Evolutionary conservation across 1,140 invertebrate species (phyloP), one percentile per base, ranked within the genome.

Genomic region (Heterodera schachtii): DNA sequence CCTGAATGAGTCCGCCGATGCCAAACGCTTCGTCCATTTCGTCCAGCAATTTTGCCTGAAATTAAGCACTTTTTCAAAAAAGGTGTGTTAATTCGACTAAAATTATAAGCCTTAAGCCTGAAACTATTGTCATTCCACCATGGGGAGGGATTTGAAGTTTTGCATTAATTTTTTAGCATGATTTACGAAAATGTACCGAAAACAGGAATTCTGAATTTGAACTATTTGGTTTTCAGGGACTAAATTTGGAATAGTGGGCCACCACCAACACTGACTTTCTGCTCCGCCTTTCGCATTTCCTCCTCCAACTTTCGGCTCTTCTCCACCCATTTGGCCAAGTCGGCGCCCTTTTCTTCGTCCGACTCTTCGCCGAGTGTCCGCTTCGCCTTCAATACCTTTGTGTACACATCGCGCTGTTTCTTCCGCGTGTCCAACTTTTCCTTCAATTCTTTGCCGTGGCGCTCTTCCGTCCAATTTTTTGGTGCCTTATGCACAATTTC

Each of bases 1-100:
- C 93, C 83, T 94, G 93, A 4, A 97, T 92, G 13, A 97, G 91
- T 83, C 94, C 93, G 9, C 93, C 93, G 79, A 97, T 93, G 52
- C 96, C 96, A 93, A 98, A 97, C 88, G 95, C 95, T 89, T 93
- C 94, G 92, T 98, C 97, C 91, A 98, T 93, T 90, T 98, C 95
- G 90, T 97, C 95, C 83, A 98, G 90, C 91, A 95, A 93, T 91
- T 96, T 96, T 64, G 95, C 95, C 94, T 95, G n/a, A n/a, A n/a
- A n/a, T n/a, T n/a, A n/a, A n/a, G n/a, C n/a, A n/a, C n/a, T n/a
- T n/a, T n/a, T n/a, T n/a, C n/a, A n/a, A n/a, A n/a, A n/a, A n/a
- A n/a, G 31, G 31, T 31, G 31, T 31, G 1, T 52, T 52, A 52
- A 52, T 8, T 11, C 52, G 9, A n/a, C n/a, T n/a, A n/a, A n/a